Evolutionary conservation across 2,113 vertebrate species (phyloP).

Genomic region (Callionymus lyra): DNA sequence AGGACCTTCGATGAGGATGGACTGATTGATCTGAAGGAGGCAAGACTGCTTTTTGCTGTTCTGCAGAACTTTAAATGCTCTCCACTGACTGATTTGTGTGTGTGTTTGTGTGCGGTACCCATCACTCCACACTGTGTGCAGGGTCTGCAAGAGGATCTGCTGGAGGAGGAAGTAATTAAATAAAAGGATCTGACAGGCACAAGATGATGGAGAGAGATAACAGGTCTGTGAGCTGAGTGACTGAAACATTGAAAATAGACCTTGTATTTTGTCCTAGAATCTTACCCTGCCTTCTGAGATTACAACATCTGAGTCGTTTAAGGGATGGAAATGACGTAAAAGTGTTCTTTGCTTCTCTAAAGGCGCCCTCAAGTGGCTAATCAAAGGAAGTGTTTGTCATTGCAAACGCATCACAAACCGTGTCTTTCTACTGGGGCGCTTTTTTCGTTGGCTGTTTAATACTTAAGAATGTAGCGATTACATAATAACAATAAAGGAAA

Average conservation of each 20-base stretch:
- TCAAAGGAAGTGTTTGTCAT: too few species aligned
- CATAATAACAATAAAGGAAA: too few species aligned
- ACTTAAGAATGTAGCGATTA: too few species aligned
- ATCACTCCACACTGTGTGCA: constrained; percentile 50
- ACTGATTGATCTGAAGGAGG: constrained; percentile 16
- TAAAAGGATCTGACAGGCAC: constrained; percentile 37
- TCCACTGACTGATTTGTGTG: constrained; percentile 16
- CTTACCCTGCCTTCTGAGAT: too few species aligned
- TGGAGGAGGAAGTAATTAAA: constrained; percentile 50
- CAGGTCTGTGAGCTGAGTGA: background rate
- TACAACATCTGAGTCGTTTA: too few species aligned
- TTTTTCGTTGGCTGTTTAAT: too few species aligned
- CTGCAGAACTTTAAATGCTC: constrained; percentile 12
- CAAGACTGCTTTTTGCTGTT: constrained; percentile 23
- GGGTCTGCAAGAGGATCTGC: constrained; percentile 48
- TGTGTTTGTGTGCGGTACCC: constrained; percentile 16
- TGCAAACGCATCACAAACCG: too few species aligned
- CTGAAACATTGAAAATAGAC: too few species aligned
- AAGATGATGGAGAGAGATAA: constrained; percentile 22
- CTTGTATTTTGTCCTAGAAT: background rate
- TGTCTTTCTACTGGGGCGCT: too few species aligned
- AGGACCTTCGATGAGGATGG: constrained; percentile 11
- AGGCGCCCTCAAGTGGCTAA: constrained; percentile 27
- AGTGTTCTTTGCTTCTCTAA: background rate
- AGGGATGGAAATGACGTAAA: background rate